Conservation (phyloP, 2,113 vertebrate genomes). For the Crotalus horridus region DNA sequence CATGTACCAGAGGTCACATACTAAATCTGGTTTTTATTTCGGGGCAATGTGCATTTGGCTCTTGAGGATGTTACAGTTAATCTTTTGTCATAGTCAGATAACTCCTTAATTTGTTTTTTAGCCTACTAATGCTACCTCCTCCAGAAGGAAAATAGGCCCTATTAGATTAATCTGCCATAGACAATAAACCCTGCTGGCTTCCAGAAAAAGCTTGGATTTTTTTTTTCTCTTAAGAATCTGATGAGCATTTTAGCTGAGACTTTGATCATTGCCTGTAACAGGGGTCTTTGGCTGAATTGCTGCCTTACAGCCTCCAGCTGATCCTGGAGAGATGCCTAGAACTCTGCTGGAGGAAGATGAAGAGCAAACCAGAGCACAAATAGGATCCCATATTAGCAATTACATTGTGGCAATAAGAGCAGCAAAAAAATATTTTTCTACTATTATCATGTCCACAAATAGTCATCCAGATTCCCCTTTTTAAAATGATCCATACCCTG, state of each 20-base stretch:
- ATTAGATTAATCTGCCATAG: neutral
- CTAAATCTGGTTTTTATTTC: neutral
- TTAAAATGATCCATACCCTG: neutral
- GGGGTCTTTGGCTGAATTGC: neutral
- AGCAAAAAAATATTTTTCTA: neutral
- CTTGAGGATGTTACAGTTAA: neutral
- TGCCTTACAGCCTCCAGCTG: neutral
- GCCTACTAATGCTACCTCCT: neutral
- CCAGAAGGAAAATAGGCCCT: neutral
- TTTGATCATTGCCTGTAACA: neutral
- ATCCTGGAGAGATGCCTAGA: neutral
- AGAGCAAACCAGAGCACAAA: neutral
- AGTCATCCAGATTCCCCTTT: neutral
- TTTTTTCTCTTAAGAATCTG: neutral
- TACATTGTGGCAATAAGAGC: neutral
- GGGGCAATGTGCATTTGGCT: neutral
- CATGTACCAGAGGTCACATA: neutral
- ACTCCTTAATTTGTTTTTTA: neutral
- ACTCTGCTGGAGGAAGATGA: neutral
- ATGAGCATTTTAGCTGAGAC: neutral
- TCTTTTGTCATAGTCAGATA: neutral
- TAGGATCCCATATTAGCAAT: neutral
- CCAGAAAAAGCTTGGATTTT: neutral
- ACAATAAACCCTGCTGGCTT: neutral
- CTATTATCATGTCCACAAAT: neutral